Conservation (phyloP, 1,140 invertebrate genomes). For the Pogonomyrmex californicus region DNA sequence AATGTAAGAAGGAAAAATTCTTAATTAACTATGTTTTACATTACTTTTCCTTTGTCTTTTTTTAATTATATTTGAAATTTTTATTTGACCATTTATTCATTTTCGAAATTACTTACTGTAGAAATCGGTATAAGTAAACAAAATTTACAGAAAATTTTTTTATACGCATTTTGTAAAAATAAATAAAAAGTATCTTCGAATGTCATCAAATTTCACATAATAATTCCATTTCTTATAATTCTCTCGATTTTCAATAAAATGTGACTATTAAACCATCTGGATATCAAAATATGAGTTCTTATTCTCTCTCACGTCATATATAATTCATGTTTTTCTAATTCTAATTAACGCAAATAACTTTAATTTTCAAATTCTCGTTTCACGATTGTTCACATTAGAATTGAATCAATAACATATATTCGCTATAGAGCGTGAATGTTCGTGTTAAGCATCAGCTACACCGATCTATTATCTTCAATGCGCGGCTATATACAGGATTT, state of each 20-base stretch:
- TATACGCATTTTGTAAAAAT: no score
- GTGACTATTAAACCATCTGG: neutral
- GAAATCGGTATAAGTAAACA: no score
- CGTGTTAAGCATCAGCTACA: slow-evolving; percentile 27
- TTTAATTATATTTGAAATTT: no score
- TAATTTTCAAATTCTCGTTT: slow-evolving; percentile 21
- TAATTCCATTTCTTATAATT: neutral
- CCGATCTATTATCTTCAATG: neutral
- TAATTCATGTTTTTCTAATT: neutral
- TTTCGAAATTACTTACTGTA: no score
- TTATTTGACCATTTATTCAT: no score
- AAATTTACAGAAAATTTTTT: no score
- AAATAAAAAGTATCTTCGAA: neutral
- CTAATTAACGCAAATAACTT: slow-evolving; percentile 21
- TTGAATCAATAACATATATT: slow-evolving; percentile 30
- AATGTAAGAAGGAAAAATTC: no score
- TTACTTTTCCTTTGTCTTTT: no score
- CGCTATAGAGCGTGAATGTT: slow-evolving; percentile 36
- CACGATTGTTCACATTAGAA: neutral
- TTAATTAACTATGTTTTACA: no score
- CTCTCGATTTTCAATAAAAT: neutral
- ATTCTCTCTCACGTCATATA: no score
- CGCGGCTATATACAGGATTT: slow-evolving; percentile 4
- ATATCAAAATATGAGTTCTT: no score
- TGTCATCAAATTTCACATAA: neutral